A percentile compares a stretch with the other conserved stretches of the same genome.
Evolutionary conservation across 1,140 invertebrate genomes (phyloP).

Genomic region (Brachionus angularis): DNA sequence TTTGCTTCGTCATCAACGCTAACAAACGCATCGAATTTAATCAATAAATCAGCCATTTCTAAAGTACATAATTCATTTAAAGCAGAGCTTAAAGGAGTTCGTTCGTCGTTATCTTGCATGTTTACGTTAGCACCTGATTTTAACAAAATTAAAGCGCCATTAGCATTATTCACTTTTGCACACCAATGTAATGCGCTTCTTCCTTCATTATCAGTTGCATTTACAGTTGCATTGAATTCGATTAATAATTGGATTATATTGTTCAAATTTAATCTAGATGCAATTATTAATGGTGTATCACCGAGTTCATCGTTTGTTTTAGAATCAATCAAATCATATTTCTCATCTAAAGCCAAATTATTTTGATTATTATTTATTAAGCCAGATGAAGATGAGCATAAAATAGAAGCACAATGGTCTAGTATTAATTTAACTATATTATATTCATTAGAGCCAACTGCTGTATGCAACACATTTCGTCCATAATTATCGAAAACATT

Average conservation of each 20-base stretch:
- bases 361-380: background rate
- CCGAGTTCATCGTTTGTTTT: slow-evolving; percentile 33
- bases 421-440: slow-evolving; percentile 29
- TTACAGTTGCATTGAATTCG: slow-evolving; percentile 33
- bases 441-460: slow-evolving; percentile 21
- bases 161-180: slow-evolving; percentile 37
- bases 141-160: background rate
- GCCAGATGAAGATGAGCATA: background rate
- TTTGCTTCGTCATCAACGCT: slow-evolving; percentile 28
- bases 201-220: slow-evolving; percentile 38
- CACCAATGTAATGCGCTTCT: slow-evolving; percentile 39
- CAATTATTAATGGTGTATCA: slow-evolving; percentile 22
- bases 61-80: slow-evolving; percentile 32
- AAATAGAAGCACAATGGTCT: slow-evolving; percentile 12
- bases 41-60: slow-evolving; percentile 25
- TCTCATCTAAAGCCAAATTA: slow-evolving; percentile 9
- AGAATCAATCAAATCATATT: slow-evolving; percentile 32
- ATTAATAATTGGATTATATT: background rate
- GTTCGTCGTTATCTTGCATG: slow-evolving; percentile 43
- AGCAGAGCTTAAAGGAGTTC: background rate
- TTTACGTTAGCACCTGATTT: slow-evolving; percentile 41
- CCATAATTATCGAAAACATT: slow-evolving; percentile 19
- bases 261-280: slow-evolving; percentile 2
- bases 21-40: slow-evolving; percentile 34
- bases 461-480: slow-evolving; percentile 28